Evolutionary conservation across 2,797 vertebrate species (phyloP).

Genomic region (Cyclopterus lumpus): DNA sequence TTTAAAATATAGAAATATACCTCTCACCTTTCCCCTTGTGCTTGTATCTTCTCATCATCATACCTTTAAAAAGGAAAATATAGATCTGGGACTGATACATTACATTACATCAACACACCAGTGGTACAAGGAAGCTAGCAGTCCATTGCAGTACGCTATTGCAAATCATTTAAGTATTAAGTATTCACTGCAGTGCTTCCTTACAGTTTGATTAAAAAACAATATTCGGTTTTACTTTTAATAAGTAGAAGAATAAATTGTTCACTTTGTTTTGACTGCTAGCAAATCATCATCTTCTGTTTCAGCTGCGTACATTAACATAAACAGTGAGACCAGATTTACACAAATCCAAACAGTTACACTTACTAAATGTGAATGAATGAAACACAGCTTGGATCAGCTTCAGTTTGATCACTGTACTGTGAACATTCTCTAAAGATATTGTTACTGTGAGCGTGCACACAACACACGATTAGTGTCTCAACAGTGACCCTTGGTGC

Average conservation of each 20-base stretch:
- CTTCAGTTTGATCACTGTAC: neutral
- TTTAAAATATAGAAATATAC: neutral
- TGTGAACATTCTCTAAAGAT: neutral
- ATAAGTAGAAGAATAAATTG: too few relatives aligned
- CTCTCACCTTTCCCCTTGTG: constrained; percentile 89
- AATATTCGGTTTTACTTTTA: neutral
- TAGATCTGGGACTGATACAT: neutral
- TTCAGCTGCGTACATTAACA: neutral
- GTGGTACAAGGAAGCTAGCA: neutral
- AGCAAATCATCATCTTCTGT: neutral
- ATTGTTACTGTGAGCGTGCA: neutral
- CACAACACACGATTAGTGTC: neutral
- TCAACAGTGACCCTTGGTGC: constrained; percentile 54
- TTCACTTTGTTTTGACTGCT: neutral
- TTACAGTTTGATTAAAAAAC: neutral
- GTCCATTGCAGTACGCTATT: neutral
- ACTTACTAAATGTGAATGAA: neutral
- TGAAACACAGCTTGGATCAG: constrained; percentile 6
- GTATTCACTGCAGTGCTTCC: neutral
- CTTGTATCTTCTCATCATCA: constrained; percentile 91
- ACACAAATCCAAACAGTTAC: neutral
- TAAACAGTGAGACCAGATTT: neutral
- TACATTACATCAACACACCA: neutral
- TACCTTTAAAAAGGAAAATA: constrained; percentile 80
- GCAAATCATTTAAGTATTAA: neutral